phyloP scores from a whole-genome alignment of 2,113 vertebrate species.

The Nothocercus julius region DNA sequence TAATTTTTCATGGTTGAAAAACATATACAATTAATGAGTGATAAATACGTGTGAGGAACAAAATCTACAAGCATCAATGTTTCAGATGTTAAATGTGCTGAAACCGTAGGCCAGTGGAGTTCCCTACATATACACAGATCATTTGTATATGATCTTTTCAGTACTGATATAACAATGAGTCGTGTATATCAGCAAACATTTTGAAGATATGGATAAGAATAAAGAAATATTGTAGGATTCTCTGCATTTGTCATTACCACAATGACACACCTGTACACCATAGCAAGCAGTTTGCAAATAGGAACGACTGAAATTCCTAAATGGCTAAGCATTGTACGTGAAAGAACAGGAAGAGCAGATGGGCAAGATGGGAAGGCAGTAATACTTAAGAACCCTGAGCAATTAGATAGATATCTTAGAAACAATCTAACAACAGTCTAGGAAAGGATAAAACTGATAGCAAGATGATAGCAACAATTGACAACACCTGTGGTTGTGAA shows the following conservation, averaged over 20 bases:
- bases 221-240: not conserved
- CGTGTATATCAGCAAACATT: not conserved
- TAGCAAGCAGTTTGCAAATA: not conserved
- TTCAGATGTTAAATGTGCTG: not conserved
- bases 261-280: not conserved
- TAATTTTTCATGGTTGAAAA: not conserved
- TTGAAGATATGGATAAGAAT: not conserved
- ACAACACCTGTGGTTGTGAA: not conserved
- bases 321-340: conserved; percentile 25
- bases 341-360: not conserved
- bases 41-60: not conserved
- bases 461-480: not conserved
- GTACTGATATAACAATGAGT: not conserved
- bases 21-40: not conserved
- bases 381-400: conserved; percentile 35
- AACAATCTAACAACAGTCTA: not conserved
- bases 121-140: not conserved
- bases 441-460: conserved; percentile 14
- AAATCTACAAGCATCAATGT: not conserved
- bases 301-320: not conserved
- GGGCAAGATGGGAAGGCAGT: not conserved
- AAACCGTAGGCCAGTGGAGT: not conserved
- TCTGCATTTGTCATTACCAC: not conserved
- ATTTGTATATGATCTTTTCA: not conserved
- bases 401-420: conserved; percentile 41